These are phyloP conservation scores for Zenarchopterus dispar DNA, from an alignment of 2,797 vertebrate genomes.

Conservation along the genomic window DNA sequence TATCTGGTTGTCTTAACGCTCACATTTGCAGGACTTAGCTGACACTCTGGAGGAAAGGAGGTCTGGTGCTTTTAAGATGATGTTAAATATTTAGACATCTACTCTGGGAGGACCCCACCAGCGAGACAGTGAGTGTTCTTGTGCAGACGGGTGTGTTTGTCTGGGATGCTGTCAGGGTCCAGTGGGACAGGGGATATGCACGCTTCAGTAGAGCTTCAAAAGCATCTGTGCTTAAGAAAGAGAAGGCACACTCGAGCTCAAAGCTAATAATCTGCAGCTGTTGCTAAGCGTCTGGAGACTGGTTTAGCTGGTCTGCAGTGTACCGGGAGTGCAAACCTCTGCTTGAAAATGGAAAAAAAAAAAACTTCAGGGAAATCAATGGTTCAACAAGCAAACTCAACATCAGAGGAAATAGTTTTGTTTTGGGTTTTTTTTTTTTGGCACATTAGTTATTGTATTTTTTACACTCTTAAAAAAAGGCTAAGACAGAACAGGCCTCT, in stretches of 20 bases:
- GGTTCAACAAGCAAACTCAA: too few species aligned
- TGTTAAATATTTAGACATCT: conserved; percentile 75
- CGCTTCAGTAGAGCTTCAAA: conserved; percentile 61
- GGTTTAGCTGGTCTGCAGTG: conserved; percentile 8
- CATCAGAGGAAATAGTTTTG: too few species aligned
- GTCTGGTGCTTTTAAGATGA: conserved; percentile 58
- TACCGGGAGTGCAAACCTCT: not conserved
- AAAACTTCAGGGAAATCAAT: not conserved
- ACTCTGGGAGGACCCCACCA: conserved; percentile 43
- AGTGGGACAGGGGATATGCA: conserved; percentile 52
- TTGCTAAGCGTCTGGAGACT: conserved; percentile 7
- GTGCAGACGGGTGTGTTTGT: conserved; percentile 50
- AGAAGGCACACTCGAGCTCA: conserved; percentile 22
- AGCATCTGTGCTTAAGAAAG: conserved; percentile 51
- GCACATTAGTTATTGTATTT: too few species aligned
- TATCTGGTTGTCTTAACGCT: conserved; percentile 28
- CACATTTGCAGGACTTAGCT: conserved; percentile 44
- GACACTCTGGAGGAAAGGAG: conserved; percentile 33
- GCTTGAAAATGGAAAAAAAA: not conserved
- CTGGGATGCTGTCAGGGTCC: conserved; percentile 46
- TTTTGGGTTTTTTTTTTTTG: too few species aligned
- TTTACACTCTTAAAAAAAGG: too few species aligned
- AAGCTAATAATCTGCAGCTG: conserved; percentile 37
- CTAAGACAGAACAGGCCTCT: not conserved
- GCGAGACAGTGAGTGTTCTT: conserved; percentile 37